These are phyloP conservation scores for Euclidia mi DNA, from an alignment of 2,888 invertebrate genomes.

Conservation along the genomic window DNA sequence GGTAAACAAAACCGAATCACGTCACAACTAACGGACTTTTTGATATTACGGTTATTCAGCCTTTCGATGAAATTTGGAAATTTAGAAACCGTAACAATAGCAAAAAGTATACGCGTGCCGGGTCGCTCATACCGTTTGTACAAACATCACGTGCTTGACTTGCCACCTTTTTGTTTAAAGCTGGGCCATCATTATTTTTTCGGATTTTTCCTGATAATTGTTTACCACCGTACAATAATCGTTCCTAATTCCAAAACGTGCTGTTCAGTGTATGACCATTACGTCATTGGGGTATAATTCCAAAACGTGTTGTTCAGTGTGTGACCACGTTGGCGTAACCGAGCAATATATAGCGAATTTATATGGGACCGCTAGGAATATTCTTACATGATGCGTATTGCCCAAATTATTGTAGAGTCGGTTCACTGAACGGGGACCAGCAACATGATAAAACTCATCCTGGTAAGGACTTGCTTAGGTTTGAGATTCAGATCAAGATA, in stretches of 20 bases:
- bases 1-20: constrained; percentile 53
- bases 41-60: constrained; percentile 61
- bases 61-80: constrained; percentile 68
- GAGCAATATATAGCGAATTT: too few species aligned
- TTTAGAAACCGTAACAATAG: constrained; percentile 67
- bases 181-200: constrained; percentile 7
- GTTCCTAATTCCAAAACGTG: not conserved
- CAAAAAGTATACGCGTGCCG: constrained; percentile 75
- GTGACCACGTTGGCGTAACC: too few species aligned
- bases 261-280: too few species aligned
- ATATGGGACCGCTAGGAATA: too few species aligned
- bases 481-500: too few species aligned
- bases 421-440: too few species aligned
- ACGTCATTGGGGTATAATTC: too few species aligned
- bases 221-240: not conserved
- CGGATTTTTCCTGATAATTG: constrained; percentile 8
- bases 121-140: constrained; percentile 64
- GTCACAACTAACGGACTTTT: constrained; percentile 59
- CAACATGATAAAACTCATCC: too few species aligned
- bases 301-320: too few species aligned
- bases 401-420: too few species aligned
- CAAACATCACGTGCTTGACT: constrained; percentile 70
- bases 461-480: too few species aligned
- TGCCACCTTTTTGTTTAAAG: constrained; percentile 28
- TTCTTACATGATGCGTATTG: too few species aligned